Base-by-base conservation (phyloP, 2,888 invertebrate species). In the Ophion ventricosus region DNA sequence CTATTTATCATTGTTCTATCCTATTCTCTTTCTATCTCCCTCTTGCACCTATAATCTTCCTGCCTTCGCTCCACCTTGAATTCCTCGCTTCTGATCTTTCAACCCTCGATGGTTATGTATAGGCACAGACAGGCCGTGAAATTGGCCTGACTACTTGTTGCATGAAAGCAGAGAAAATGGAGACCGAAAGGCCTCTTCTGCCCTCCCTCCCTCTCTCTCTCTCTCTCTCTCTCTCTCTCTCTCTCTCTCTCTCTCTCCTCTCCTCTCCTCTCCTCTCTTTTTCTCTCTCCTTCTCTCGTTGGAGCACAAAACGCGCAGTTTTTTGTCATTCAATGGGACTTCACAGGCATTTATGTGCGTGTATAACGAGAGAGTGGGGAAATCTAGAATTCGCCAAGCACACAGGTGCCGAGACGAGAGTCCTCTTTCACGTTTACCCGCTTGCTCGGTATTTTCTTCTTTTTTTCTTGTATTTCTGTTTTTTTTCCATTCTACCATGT, bases 101-200 rank as follows among this genome's bases (percentile, higher is more conserved):
- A 64, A 80, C 43, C 43, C 70, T 17, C 54, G 35, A 57, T 61
- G 73, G 59, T 75, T 56, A 29, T 26, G 43, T 29, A 54, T 40
- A 64, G n/a, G 61, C 57, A 64, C 29, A 73, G 76, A 59, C 49
- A 70, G 63, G 82, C 82, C 76, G 86, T 83, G 82, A 87, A 88
- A 84, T 87, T 86, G 86, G 85, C 78, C 77, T 78, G 86, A 84
- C 88, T 88, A 90, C 90, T 90, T 90, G 90, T 90, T 89, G 90
- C 90, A 84, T 80, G 82, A 74, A 57, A 40, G 63, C 67, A 59
- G 74, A 49, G 64, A 80, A 72, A 79, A 79, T 75, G 73, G 77
- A 80, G 64, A 64, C 84, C 72, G 80, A 85, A 83, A 81, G 81
- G 76, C 77, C 61, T 64, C 77, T 61, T 23, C n/a, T 26, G 56